These are phyloP conservation scores for Hylaeus anthracinus DNA, from an alignment of 1,140 invertebrate species.

Conservation along the genomic window DNA sequence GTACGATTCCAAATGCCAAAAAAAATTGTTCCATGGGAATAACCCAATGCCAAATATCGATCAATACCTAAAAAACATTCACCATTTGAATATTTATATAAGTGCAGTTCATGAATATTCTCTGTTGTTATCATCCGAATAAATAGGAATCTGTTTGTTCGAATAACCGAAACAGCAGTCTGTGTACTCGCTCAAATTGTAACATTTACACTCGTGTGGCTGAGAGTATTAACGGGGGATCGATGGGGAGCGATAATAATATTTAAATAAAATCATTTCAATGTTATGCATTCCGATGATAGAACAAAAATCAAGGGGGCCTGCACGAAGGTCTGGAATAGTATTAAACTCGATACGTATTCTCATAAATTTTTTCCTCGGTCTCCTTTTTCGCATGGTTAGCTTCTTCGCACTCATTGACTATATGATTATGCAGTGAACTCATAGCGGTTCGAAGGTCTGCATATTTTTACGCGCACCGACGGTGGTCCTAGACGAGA, in stretches of 20 bases:
- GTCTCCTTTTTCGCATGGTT: conserved; percentile 72
- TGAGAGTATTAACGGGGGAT: not conserved
- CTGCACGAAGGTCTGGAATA: conserved; percentile 14
- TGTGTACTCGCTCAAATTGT: not conserved
- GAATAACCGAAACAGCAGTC: not conserved
- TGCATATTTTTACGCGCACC: conserved; percentile 68
- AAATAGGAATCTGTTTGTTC: conserved; percentile 5
- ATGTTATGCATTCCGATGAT: not conserved
- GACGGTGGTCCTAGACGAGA: conserved; percentile 52
- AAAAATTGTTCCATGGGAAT: not conserved
- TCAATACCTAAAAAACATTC: not conserved
- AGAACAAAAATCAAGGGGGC: conserved; percentile 16
- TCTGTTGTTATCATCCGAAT: conserved; percentile 5
- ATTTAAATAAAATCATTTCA: conserved; percentile 27
- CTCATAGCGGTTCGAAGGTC: conserved; percentile 53
- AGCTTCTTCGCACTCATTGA: conserved; percentile 74
- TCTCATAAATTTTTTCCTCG: conserved; percentile 64
- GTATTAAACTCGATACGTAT: conserved; percentile 53
- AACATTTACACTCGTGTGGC: not conserved
- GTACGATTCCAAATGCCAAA: too few relatives aligned
- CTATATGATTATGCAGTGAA: conserved; percentile 73
- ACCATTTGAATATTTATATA: conserved; percentile 14
- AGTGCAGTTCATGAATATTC: conserved; percentile 15
- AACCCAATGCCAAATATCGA: conserved; percentile 8
- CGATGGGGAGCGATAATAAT: conserved; percentile 27